Conservation (phyloP, 2,113 vertebrate genomes). For the Oryctolagus cuniculus region mOryCun1.1 NC_091445.1:64063501-64064000, state of each 20-base stretch:
- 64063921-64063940: background rate
- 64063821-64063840: background rate
- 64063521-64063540: background rate
- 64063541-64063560: background rate
- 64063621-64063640: slow-evolving; percentile 42
- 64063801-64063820: background rate
- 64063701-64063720: slow-evolving; percentile 12
- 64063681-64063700: slow-evolving; percentile 14
- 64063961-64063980: background rate
- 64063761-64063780: slow-evolving; percentile 57
- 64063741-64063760: background rate
- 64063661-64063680: slow-evolving; percentile 39
- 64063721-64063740: slow-evolving; percentile 16
- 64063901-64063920: background rate
- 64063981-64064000: background rate
- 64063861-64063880: background rate
- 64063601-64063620: slow-evolving; percentile 6
- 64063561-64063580: background rate
- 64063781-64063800: slow-evolving; percentile 17
- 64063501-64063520: background rate
- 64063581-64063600: background rate
- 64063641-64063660: background rate
- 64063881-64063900: background rate
- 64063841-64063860: background rate
- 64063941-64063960: background rate